phyloP scores from a whole-genome alignment of 2,113 vertebrate genomes.

The Anhinga anhinga region DNA sequence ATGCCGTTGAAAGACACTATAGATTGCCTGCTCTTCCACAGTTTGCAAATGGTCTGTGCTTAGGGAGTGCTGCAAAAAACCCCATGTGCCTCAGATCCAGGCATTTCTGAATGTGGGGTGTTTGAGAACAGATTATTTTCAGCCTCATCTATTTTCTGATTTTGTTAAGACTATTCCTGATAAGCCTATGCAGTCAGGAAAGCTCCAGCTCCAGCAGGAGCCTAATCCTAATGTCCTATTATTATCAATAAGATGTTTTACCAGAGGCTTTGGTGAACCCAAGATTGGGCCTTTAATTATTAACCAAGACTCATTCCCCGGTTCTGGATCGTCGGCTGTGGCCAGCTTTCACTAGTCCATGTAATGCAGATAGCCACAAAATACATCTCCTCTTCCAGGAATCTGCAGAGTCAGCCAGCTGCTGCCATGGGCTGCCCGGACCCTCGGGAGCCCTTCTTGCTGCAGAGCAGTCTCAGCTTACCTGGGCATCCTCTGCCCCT shows the following conservation, averaged over 20 bases:
- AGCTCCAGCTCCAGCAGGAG: not conserved
- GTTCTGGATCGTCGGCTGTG: not conserved
- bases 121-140: conserved; percentile 53
- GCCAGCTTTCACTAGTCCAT: not conserved
- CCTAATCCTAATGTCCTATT: not conserved
- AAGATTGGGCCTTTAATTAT: not conserved
- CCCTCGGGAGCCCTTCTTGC: not conserved
- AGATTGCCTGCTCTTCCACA: not conserved
- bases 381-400: not conserved
- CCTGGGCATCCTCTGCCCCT: not conserved
- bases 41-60: not conserved
- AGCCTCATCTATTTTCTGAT: conserved; percentile 20
- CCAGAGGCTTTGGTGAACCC: not conserved
- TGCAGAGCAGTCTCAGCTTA: not conserved
- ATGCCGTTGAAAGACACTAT: not conserved
- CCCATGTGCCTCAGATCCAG: not conserved
- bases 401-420: not conserved
- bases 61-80: not conserved
- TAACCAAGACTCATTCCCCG: not conserved
- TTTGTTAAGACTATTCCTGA: not conserved
- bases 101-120: conserved; percentile 32
- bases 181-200: not conserved
- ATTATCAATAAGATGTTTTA: not conserved
- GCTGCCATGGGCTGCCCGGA: not conserved
- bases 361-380: not conserved